phyloP scores from a whole-genome alignment of 2,888 invertebrate species.

The Stenotaenia linearis region DNA sequence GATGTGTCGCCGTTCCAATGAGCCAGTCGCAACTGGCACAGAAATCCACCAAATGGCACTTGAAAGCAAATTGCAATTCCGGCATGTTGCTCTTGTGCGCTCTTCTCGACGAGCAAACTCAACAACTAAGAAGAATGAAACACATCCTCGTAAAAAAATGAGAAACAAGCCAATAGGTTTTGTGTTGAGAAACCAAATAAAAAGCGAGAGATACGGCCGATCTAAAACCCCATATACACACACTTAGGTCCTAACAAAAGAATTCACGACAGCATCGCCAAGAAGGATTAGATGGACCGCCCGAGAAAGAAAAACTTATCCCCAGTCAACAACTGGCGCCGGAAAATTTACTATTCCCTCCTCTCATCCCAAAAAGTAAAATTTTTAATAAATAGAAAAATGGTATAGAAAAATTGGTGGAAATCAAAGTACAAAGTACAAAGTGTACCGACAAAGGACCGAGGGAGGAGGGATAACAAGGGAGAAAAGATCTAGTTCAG shows the following conservation, averaged over 20 bases:
- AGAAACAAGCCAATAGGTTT: constrained; percentile 26
- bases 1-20: constrained; percentile 12
- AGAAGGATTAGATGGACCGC: constrained; percentile 3
- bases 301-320: background rate
- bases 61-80: constrained; percentile 26
- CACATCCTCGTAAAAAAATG: constrained; percentile 26
- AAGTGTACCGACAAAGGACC: background rate
- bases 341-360: background rate
- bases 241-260: constrained; percentile 9
- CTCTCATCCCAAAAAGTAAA: background rate
- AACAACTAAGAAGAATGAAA: constrained; percentile 24
- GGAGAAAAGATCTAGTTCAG: constrained; percentile 3
- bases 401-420: no score
- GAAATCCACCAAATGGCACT: constrained; percentile 26
- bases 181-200: constrained; percentile 24
- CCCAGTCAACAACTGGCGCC: background rate
- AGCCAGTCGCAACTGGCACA: constrained; percentile 16
- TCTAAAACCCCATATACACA: constrained; percentile 21
- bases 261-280: background rate
- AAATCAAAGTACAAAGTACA: background rate
- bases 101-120: constrained; percentile 14
- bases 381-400: background rate
- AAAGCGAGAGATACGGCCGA: constrained; percentile 13
- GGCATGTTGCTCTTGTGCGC: background rate
- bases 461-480: background rate